Evolutionary conservation across 1,140 invertebrate species (phyloP).

Genomic region (Psix sp.): DNA sequence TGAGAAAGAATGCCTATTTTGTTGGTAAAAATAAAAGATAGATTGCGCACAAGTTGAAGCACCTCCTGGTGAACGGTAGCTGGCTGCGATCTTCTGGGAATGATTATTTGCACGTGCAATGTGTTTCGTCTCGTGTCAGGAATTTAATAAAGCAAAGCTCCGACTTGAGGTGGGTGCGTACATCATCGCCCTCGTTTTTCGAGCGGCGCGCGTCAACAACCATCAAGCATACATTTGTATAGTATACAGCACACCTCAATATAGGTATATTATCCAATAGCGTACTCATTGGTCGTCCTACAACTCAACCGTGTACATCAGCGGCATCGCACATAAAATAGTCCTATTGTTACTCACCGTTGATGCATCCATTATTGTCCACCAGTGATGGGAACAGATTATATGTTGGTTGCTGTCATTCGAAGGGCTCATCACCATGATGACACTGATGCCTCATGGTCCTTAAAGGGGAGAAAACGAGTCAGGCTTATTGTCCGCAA

Average conservation of each 20-base stretch:
- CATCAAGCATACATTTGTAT: slow-evolving; percentile 5
- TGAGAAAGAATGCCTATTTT: slow-evolving; percentile 10
- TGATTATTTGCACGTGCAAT: slow-evolving; percentile 77
- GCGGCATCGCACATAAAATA: slow-evolving; percentile 65
- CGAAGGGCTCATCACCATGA: slow-evolving; percentile 71
- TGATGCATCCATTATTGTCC: slow-evolving; percentile 74
- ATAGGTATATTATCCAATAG: slow-evolving; percentile 20
- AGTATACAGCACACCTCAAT: slow-evolving; percentile 17
- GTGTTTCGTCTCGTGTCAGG: slow-evolving; percentile 70
- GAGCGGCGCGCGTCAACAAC: slow-evolving; percentile 34
- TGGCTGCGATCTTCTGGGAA: slow-evolving; percentile 52
- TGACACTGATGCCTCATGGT: slow-evolving; percentile 71
- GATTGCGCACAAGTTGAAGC: slow-evolving; percentile 23
- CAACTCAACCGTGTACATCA: slow-evolving; percentile 42
- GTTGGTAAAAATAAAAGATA: slow-evolving; percentile 22
- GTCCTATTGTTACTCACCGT: slow-evolving; percentile 70
- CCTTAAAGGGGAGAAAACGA: slow-evolving; percentile 55
- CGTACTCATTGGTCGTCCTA: slow-evolving; percentile 50
- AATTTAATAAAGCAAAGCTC: slow-evolving; percentile 75
- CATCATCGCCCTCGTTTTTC: slow-evolving; percentile 43
- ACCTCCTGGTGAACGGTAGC: slow-evolving; percentile 21
- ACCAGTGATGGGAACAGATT: slow-evolving; percentile 75
- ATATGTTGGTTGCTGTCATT: slow-evolving; percentile 75
- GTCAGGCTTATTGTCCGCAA: slow-evolving; percentile 53
- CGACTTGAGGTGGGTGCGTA: slow-evolving; percentile 34